phyloP scores from a whole-genome alignment of 2,113 vertebrate species.

The Cephalophus harveyi region DNA sequence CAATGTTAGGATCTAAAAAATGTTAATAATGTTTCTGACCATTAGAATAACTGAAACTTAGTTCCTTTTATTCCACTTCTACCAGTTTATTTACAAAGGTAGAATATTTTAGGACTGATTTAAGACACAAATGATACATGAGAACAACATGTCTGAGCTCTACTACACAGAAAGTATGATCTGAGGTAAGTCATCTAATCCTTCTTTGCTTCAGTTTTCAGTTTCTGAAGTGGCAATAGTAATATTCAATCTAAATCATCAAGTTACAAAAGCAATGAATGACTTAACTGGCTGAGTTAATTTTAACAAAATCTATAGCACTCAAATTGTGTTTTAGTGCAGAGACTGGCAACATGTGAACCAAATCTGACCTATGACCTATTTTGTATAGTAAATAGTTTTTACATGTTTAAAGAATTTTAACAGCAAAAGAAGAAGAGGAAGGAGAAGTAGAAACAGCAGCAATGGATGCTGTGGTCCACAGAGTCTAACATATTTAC shows the following conservation, averaged over 20 bases:
- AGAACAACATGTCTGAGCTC: background rate
- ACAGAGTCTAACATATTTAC: background rate
- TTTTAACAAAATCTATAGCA: slow-evolving; percentile 30
- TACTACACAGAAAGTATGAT: background rate
- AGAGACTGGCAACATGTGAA: background rate
- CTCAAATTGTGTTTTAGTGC: background rate
- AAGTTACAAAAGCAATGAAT: background rate
- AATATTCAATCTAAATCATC: background rate
- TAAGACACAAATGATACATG: background rate
- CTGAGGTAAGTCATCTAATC: background rate
- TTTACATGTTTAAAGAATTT: background rate
- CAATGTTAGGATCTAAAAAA: slow-evolving; percentile 17
- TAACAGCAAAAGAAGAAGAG: background rate
- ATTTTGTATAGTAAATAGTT: background rate
- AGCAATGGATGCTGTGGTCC: background rate
- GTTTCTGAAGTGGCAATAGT: slow-evolving; percentile 23
- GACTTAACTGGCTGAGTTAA: background rate
- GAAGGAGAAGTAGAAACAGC: background rate
- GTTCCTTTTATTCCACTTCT: slow-evolving; percentile 20
- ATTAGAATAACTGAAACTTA: slow-evolving; percentile 14
- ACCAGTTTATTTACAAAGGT: slow-evolving; percentile 25
- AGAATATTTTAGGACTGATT: background rate
- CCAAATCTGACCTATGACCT: background rate
- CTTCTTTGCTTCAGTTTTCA: slow-evolving; percentile 45
- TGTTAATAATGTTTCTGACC: slow-evolving; percentile 7